These are phyloP conservation scores for Philypnodon macrostomus DNA, from an alignment of 2,797 vertebrate genomes.

Conservation along the genomic window DNA sequence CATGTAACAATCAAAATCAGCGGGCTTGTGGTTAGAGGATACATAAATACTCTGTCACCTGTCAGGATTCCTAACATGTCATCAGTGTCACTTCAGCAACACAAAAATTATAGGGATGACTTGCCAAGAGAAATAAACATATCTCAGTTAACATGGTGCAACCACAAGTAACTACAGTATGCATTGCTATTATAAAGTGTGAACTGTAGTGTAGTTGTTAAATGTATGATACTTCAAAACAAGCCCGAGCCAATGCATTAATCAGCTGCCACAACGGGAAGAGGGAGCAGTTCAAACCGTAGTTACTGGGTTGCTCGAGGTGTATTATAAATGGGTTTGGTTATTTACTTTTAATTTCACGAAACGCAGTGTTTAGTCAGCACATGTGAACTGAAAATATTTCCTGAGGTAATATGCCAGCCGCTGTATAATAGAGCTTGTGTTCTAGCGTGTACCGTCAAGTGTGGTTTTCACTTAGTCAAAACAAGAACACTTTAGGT, in stretches of 20 bases:
- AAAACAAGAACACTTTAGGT: slow-evolving; percentile 86
- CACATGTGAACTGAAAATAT: slow-evolving; percentile 69
- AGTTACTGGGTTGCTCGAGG: slow-evolving; percentile 45
- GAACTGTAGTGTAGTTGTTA: slow-evolving; percentile 1
- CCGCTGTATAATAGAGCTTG: slow-evolving; percentile 61
- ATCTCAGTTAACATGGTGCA: slow-evolving; percentile 9
- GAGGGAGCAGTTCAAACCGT: slow-evolving; percentile 58
- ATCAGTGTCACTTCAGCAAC: slow-evolving; percentile 5
- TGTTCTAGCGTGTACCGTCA: slow-evolving; percentile 65
- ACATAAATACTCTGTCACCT: neutral
- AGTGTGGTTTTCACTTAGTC: slow-evolving; percentile 84
- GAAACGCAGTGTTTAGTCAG: slow-evolving; percentile 61
- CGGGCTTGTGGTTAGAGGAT: neutral
- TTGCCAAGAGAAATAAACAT: slow-evolving; percentile 11
- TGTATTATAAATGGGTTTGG: slow-evolving; percentile 42
- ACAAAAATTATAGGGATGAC: slow-evolving; percentile 7
- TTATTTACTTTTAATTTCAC: slow-evolving; percentile 69
- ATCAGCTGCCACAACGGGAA: slow-evolving; percentile 40
- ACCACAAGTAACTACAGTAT: slow-evolving; percentile 4
- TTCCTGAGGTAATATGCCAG: slow-evolving; percentile 78
- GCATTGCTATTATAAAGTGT: slow-evolving; percentile 9
- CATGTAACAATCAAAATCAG: neutral
- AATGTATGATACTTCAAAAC: slow-evolving; percentile 27
- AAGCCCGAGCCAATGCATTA: slow-evolving; percentile 44
- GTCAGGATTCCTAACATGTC: neutral